Evolutionary conservation across 2,797 vertebrate species (phyloP).

Genomic region (Rhinatrema bivittatum): DNA sequence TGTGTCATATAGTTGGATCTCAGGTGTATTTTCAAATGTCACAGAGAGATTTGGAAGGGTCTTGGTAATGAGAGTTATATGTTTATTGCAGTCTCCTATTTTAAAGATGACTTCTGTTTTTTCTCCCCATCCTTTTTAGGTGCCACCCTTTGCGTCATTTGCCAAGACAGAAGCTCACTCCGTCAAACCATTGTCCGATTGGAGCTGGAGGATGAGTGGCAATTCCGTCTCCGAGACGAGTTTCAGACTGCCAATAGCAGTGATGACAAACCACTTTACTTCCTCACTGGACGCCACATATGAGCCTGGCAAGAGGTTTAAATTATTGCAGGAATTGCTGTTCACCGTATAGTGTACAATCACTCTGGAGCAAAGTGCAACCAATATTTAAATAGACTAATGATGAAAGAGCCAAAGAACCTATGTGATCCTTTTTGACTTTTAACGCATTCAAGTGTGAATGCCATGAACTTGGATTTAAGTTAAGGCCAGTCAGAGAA

Average conservation of each 20-base stretch:
- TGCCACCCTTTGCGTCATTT: slow-evolving; percentile 93
- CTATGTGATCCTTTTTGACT: slow-evolving; percentile 22
- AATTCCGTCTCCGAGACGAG: slow-evolving; percentile 93
- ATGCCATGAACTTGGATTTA: slow-evolving; percentile 21
- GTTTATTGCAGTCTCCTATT: too few relatives aligned
- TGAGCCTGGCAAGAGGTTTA: slow-evolving; percentile 35
- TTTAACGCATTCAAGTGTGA: slow-evolving; percentile 10
- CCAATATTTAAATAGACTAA: slow-evolving; percentile 43
- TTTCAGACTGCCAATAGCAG: slow-evolving; percentile 96
- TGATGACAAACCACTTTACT: slow-evolving; percentile 90
- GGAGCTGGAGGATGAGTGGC: slow-evolving; percentile 96
- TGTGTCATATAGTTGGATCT: too few relatives aligned
- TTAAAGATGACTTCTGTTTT: not conserved
- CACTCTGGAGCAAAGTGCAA: slow-evolving; percentile 67
- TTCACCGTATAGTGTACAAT: slow-evolving; percentile 53
- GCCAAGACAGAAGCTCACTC: slow-evolving; percentile 91
- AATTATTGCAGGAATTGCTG: too few relatives aligned
- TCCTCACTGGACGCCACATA: slow-evolving; percentile 89
- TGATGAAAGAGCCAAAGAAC: too few relatives aligned
- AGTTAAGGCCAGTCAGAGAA: not conserved
- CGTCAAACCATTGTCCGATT: slow-evolving; percentile 90
- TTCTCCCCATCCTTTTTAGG: slow-evolving; percentile 65
- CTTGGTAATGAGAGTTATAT: too few relatives aligned
- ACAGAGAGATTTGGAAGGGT: too few relatives aligned
- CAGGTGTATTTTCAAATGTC: too few relatives aligned